Conservation (phyloP, 2,888 invertebrate species). For the Gastracanthus pulcherrimus region DNA sequence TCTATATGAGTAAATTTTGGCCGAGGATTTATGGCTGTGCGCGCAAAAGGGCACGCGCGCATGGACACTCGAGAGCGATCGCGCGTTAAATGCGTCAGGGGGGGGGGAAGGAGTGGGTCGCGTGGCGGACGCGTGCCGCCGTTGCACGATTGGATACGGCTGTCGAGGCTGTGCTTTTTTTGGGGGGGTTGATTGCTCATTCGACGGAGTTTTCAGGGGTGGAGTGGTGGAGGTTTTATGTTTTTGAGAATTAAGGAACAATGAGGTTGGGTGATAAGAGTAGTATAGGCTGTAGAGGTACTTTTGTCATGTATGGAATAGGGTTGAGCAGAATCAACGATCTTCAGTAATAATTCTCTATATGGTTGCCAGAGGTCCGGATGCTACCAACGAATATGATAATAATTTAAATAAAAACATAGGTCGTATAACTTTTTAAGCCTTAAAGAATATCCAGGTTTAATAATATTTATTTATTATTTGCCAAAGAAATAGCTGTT, state of each 20-base stretch:
- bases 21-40: conserved; percentile 34
- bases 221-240: not conserved
- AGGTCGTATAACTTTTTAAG: too few species aligned
- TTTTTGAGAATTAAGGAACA: not conserved
- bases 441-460: too few species aligned
- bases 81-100: conserved; percentile 76
- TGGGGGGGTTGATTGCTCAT: not conserved
- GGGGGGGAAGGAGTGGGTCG: conserved; percentile 71
- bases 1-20: conserved; percentile 40
- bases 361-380: too few species aligned
- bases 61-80: conserved; percentile 71
- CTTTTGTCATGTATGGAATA: too few species aligned
- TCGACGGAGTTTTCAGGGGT: not conserved
- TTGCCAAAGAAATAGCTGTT: too few species aligned
- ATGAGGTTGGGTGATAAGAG: too few species aligned
- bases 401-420: too few species aligned
- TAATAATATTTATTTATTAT: too few species aligned
- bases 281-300: too few species aligned
- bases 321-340: too few species aligned
- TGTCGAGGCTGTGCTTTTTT: not conserved
- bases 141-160: conserved; percentile 59
- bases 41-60: conserved; percentile 31
- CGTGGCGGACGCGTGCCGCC: conserved; percentile 66
- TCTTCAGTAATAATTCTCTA: too few species aligned
- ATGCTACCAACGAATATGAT: too few species aligned